Base-by-base conservation (phyloP, 2,888 invertebrate genomes). In the Smittia sp. region DNA sequence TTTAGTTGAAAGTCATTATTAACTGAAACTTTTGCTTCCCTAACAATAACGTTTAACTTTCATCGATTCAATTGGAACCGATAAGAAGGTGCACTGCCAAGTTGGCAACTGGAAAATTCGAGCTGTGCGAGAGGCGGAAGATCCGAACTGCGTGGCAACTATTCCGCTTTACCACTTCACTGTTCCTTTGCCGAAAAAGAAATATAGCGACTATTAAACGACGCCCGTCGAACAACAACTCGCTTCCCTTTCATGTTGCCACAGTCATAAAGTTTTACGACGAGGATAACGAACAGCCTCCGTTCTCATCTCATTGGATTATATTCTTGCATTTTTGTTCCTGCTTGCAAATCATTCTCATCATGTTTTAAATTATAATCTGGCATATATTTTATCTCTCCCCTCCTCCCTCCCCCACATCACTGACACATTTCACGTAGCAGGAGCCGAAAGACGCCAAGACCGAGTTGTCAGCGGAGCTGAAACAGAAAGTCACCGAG, bases 401-500 rank as follows among this genome's bases (percentile, higher is more conserved):
- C 27, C 22, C 67, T n/a, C 67, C 22, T 25, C 6, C 9, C 11
- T 24, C n/a, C 11, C 46, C 24, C 20, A 41, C 41, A n/a, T 22
- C 22, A 67, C 20, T 7, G 13, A 20, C 9, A 41, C 52, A 69
- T 27, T 69, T 27, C 52, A 32, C 15, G 27, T 52, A 69, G 52
- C 69, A 69, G 69, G 52, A 69, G 32, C 69, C 69, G 13, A 22
- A 41, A 11, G 69, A 69, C 52, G 69, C 54, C 27, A 69, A 69
- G 20, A 54, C 69, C 25, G 69, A 69, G 13, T 69, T 69, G 20
- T 24, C 58, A 63, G 69, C 39, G 32, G 70, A 58, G 75, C 75
- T 58, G 75, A 76, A 73, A 76, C 75, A 74, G 54, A 69, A 41
- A 75, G 75, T 46, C 46, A 58, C 38, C 32, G 38, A 46, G 27